Base-by-base conservation (phyloP, 2,888 invertebrate species). In the Drosophila testacea region DNA sequence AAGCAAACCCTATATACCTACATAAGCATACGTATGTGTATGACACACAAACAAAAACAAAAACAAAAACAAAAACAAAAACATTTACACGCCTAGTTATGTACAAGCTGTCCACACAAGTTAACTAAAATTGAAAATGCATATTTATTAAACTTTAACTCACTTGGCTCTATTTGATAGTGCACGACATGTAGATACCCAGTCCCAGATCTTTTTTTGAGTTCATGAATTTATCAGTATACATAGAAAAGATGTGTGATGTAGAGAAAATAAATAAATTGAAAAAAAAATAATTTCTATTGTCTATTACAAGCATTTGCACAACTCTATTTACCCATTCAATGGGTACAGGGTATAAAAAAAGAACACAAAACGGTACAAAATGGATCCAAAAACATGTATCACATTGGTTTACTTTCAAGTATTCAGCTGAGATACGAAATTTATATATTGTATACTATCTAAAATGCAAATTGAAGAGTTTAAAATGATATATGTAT, bases 21-120 rank as follows among this genome's bases (percentile, higher is more conserved):
- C n/a, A 46, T 46, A 69, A 32, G 32, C 56, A 34, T 42, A 59
- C 34, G 42, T 39, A 39, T 50, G 22, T 50, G 46, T 39, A 38
- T 22, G 32, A 50, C 11, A 48, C 27, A 55, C 34, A 63, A 39
- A 60, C 39, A 47, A 34, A 48, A 30, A 61, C 42, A 69, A 22
- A 22, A 22, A 22, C 22, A 22, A 22, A 22, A 22, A 22, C 2
- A 22, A 22, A 22, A 22, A 64, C 38, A 51, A 34, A 48, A 30
- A 61, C 47, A 69, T 30, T 48, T 28, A 59, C 48, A 60, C 54
- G 38, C 50, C 36, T 57, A 59, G 36, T 55, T 80, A 80, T 80
- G 39, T 50, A 60, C 63, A 65, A 51, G 62, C 77, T 71, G 86
- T 86, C 81, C 84, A 81, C 83, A 72, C 66, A 76, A 73, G 73